These are phyloP conservation scores for Grammomys surdaster DNA, from an alignment of 2,113 vertebrate species.

Conservation along the genomic window DNA sequence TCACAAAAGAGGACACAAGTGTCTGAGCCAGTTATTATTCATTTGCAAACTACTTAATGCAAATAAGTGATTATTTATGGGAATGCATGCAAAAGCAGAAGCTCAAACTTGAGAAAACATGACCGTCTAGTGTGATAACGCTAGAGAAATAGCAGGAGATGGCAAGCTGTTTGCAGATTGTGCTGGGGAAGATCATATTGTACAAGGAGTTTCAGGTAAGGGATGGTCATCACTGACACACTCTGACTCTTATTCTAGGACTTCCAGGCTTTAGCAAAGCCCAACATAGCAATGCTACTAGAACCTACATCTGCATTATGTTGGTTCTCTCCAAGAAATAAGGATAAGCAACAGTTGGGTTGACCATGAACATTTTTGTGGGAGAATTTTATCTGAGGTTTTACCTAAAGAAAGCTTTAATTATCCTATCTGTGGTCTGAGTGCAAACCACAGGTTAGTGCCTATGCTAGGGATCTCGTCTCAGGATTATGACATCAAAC, in stretches of 20 bases:
- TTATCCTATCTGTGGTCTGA: constrained; percentile 17
- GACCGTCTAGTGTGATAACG: not conserved
- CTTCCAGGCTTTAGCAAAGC: accelerated
- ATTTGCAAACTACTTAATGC: not conserved
- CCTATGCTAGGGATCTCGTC: not conserved
- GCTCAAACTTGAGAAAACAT: not conserved
- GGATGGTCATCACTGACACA: not conserved
- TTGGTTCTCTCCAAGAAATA: accelerated
- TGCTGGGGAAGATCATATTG: too few species aligned
- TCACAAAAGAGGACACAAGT: not conserved
- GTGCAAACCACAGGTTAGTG: constrained; percentile 4
- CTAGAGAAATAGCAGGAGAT: not conserved
- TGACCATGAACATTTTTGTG: accelerated
- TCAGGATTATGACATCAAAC: not conserved
- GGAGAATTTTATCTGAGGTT: not conserved
- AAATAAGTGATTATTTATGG: too few species aligned
- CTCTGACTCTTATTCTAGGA: not conserved
- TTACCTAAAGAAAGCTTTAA: not conserved
- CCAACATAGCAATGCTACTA: accelerated
- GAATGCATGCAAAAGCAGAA: not conserved
- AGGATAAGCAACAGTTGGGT: accelerated
- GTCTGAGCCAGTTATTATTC: not conserved
- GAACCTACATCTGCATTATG: accelerated
- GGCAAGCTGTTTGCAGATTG: not conserved
- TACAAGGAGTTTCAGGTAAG: not conserved